Base-by-base conservation (phyloP, 2,797 vertebrate genomes). In the Pterois miles region DNA sequence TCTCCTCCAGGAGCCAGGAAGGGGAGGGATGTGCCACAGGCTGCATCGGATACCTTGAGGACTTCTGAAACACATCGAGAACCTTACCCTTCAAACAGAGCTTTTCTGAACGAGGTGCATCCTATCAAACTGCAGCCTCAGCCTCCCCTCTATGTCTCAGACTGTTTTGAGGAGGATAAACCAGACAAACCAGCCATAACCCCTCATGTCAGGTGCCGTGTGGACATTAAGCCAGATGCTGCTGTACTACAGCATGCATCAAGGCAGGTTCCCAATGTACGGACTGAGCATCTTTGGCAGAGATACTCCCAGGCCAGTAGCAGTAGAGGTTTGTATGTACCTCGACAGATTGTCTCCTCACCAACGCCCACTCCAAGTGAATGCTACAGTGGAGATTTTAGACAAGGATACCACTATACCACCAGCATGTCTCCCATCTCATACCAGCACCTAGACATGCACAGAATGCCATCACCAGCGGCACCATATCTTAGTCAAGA, bases 71-170 rank as follows among this genome's bases (percentile, higher is more conserved):
- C 88, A 1, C 96, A 96, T 0, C 94, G 97, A 59, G 88, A 92
- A 33, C 63, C 92, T 4, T 93, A 94, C 25, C 87, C 93, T 2
- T 92, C 96, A 1, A 94, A 94, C 86, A 95, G 95, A 74, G 94
- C 93, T 0, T 94, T 97, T 74, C 94, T 98, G 80, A 98, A 98
- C 4, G 98, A 99, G 82, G 96, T 99, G n/a, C 98, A 99, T 75
- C 98, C 98, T 29, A 98, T 97, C 89, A 99, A 99, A 87, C 94
- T 99, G 65, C 98, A 99, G 91, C 97, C 97, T 0, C 96, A 98
- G 50, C 92, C 97, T 1, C 97, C 98, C 0, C 95, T 99, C 8
- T 98, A 96, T 64, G 94, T 98, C 25, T 94, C 95, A 7, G 96
- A 97, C 89, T 97, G 96, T 92, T 97, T 96, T 54, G 81, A 97